Evolutionary conservation across 2,888 invertebrate species (phyloP).

Genomic region (Strigamia crassipes): DNA sequence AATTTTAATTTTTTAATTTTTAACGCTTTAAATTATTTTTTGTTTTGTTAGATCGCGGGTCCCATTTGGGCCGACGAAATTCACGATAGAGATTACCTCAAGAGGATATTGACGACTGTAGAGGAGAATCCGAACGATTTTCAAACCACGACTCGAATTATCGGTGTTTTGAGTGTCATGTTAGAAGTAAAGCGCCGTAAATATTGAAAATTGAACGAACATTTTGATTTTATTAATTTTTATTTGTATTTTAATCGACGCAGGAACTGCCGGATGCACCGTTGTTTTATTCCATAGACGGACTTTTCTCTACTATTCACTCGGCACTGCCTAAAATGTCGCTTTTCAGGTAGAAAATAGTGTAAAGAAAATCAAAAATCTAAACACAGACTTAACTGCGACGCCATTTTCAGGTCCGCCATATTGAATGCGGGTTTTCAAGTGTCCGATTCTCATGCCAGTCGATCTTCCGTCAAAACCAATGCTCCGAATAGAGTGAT

Average conservation of each 20-base stretch:
- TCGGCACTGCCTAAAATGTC: constrained; percentile 72
- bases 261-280: constrained; percentile 86
- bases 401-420: constrained; percentile 74
- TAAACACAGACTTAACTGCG: not conserved
- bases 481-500: constrained; percentile 81
- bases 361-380: not conserved
- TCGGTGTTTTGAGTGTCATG: constrained; percentile 80
- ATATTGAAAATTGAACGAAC: constrained; percentile 44
- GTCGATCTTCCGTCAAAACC: constrained; percentile 87
- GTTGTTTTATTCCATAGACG: constrained; percentile 83
- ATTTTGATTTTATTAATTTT: constrained; percentile 2
- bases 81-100: constrained; percentile 78
- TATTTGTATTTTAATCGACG: constrained; percentile 50
- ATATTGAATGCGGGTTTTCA: constrained; percentile 84
- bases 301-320: constrained; percentile 74
- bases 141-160: constrained; percentile 74
- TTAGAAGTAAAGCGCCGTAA: constrained; percentile 56
- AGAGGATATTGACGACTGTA: constrained; percentile 65
- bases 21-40: not conserved
- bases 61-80: constrained; percentile 92
- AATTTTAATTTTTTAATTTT: not conserved
- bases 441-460: constrained; percentile 91
- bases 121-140: constrained; percentile 61
- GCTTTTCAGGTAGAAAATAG: constrained; percentile 66
- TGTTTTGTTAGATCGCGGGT: constrained; percentile 75